These are phyloP conservation scores for Drosophila punjabiensis DNA, from an alignment of 1,140 invertebrate genomes.

Conservation along the genomic window DNA sequence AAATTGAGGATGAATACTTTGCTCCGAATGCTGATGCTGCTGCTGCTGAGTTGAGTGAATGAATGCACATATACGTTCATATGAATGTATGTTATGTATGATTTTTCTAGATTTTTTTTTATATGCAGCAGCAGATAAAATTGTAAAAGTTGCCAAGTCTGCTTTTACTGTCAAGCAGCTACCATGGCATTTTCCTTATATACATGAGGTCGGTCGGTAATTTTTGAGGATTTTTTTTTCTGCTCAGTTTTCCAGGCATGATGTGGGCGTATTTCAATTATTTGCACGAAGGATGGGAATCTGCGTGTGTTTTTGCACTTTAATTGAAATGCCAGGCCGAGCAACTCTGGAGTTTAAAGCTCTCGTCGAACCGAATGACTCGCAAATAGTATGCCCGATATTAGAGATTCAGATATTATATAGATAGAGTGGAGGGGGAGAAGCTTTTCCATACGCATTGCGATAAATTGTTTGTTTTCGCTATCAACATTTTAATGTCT, in stretches of 20 bases:
- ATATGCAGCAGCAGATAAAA: conserved; percentile 29
- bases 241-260: conserved; percentile 11
- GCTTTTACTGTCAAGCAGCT: conserved; percentile 52
- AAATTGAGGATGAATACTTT: conserved; percentile 26
- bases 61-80: conserved; percentile 24
- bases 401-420: conserved; percentile 38
- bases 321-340: conserved; percentile 67
- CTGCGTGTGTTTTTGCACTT: conserved; percentile 56
- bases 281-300: conserved; percentile 56
- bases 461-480: conserved; percentile 33
- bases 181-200: conserved; percentile 32
- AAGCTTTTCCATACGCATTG: conserved; percentile 18
- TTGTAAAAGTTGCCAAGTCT: conserved; percentile 56
- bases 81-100: conserved; percentile 5
- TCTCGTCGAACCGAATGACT: conserved; percentile 15
- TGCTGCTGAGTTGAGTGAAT: conserved; percentile 27
- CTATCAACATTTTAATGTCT: conserved; percentile 42
- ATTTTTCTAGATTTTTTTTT: conserved; percentile 32
- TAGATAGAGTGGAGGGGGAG: conserved; percentile 3
- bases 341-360: conserved; percentile 28
- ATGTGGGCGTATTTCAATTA: conserved; percentile 78
- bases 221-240: conserved; percentile 43
- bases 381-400: conserved; percentile 31
- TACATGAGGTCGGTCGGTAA: conserved; percentile 32
- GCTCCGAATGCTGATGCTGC: conserved; percentile 9